Evolutionary conservation across 2,888 invertebrate species (phyloP), one percentile per base, ranked within the genome.

Genomic region (Oligia fasciuncula): DNA sequence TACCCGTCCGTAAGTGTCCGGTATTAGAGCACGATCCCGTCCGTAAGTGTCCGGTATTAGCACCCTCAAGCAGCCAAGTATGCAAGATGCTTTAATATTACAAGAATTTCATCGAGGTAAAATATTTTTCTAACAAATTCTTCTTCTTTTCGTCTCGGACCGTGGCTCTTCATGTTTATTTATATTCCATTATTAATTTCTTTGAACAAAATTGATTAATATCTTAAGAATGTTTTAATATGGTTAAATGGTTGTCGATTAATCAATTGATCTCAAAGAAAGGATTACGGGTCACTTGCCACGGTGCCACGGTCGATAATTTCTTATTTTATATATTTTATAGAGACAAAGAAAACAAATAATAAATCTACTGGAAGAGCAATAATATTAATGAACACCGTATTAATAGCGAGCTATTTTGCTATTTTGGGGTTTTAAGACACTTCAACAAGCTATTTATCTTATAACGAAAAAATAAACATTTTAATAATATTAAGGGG

Each of bases 21-120:
- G n/a, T n/a, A n/a, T n/a, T n/a, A n/a, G n/a, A n/a, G n/a, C n/a
- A n/a, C n/a, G n/a, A n/a, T n/a, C n/a, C n/a, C n/a, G n/a, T n/a
- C 57, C 4, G 62, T 29, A 60, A 35, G n/a, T 63, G 14, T 43
- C 69, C n/a, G 14, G 35, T 63, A 77, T 69, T 23, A 71, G 14
- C 35, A n/a, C 65, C 40, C 3, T 54, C 13, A 57, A 72, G 73
- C 82, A 65, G 76, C 51, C 63, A 40, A 88, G 87, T 83, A 69
- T 83, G 85, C 69, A 88, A 69, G 66, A 63, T 62, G 62, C 80
- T 76, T 78, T 70, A 73, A 80, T 77, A 72, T 70, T 62, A 73
- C 19, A 54, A 54, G 66, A 75, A 87, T 74, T 80, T 79, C 40
- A 62, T 71, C 71, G 68, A 75, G 68, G 46, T 66, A 67, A 66